Conservation (phyloP, 2,113 vertebrate genomes). For the Elephas maximus region DNA sequence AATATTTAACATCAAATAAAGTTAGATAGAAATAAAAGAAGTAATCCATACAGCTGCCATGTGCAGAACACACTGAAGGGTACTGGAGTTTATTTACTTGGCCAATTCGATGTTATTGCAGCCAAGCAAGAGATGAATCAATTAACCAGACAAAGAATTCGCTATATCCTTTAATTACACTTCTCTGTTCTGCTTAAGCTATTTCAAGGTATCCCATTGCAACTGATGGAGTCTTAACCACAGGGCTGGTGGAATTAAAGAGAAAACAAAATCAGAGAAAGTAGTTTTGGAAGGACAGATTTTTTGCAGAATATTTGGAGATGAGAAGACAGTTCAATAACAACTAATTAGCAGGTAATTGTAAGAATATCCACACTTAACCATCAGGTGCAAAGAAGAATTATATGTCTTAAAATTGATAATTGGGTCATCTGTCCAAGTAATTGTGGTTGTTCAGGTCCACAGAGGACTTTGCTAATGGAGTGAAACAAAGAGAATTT, state of each 20-base stretch:
- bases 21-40: constrained; percentile 14
- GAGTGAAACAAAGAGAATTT: neutral
- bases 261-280: constrained; percentile 18
- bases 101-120: neutral
- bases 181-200: neutral
- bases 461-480: neutral
- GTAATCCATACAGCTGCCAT: neutral
- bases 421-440: neutral
- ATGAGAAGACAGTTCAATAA: neutral
- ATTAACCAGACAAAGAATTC: constrained; percentile 16
- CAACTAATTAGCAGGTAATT: neutral
- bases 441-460: neutral
- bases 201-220: constrained; percentile 13
- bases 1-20: constrained; percentile 27
- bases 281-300: neutral
- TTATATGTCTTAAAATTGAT: neutral
- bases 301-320: neutral
- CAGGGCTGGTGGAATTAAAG: neutral
- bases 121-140: constrained; percentile 39
- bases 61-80: constrained; percentile 23
- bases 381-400: neutral
- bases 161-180: neutral
- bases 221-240: neutral
- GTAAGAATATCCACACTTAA: neutral
- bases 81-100: constrained; percentile 13